Percentiles rank a stretch among this genome's conserved stretches.
phyloP scores from a whole-genome alignment of 2,888 invertebrate species.

The Petrolisthes cinctipes region DNA sequence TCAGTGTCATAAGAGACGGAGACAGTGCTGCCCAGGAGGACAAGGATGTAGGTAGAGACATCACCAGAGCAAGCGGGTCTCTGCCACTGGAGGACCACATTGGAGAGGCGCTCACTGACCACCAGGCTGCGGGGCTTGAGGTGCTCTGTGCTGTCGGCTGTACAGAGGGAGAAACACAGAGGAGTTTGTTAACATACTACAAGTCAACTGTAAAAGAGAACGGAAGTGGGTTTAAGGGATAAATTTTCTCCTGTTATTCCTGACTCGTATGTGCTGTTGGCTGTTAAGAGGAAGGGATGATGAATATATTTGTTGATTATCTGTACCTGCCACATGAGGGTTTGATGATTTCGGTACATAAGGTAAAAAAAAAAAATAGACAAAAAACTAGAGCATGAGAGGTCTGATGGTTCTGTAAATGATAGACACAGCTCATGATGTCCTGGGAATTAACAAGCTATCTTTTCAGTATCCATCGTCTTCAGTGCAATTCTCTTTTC shows the following conservation, averaged over 20 bases:
- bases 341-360: neutral
- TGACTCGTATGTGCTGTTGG: too few species aligned
- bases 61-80: constrained; percentile 63
- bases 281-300: too few species aligned
- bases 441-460: neutral
- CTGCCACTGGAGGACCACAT: constrained; percentile 63
- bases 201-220: neutral
- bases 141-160: constrained; percentile 66
- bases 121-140: constrained; percentile 63
- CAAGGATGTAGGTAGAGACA: constrained; percentile 64
- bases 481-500: too few species aligned
- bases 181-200: neutral
- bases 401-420: neutral
- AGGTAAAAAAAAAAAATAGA: neutral
- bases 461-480: too few species aligned
- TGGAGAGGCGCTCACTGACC: constrained; percentile 62
- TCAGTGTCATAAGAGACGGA: constrained; percentile 64
- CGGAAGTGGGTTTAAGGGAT: neutral
- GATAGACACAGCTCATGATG: too few species aligned
- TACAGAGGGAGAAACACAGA: neutral
- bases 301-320: neutral
- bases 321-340: neutral
- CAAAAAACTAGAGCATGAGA: neutral
- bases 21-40: constrained; percentile 62
- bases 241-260: neutral